Percentiles rank a stretch among this genome's conserved stretches.
phyloP scores from a whole-genome alignment of 92 coral and sea anemone genomes.

The Bergia sp. region DNA sequence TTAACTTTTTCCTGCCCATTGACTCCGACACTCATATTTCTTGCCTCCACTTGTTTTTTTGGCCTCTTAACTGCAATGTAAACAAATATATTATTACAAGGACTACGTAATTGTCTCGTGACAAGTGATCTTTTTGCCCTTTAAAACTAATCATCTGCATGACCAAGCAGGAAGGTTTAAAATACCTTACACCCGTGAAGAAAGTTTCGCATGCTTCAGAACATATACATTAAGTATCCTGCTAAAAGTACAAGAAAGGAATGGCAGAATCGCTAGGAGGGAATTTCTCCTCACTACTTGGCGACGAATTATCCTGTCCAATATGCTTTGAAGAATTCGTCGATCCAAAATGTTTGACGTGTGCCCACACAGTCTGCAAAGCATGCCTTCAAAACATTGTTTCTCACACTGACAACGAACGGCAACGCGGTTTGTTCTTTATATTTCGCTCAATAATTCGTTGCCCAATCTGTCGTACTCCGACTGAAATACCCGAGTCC shows the following conservation, averaged over 20 bases:
- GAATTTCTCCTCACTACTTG: slow-evolving; percentile 14
- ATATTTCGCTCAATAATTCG: slow-evolving; percentile 36
- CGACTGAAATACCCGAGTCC: slow-evolving; percentile 45
- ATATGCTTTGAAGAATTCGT: slow-evolving; percentile 62
- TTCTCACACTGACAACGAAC: neutral
- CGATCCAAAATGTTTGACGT: slow-evolving; percentile 57
- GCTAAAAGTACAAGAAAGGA: neutral
- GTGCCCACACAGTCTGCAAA: slow-evolving; percentile 57
- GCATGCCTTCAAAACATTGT: slow-evolving; percentile 52
- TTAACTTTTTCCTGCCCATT: too few relatives aligned
- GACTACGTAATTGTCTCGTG: neutral
- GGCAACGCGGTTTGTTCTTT: neutral
- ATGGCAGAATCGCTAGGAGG: slow-evolving; percentile 18
- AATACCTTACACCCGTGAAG: too few relatives aligned
- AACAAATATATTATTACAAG: too few relatives aligned
- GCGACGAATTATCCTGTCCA: slow-evolving; percentile 65
- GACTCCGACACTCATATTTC: too few relatives aligned
- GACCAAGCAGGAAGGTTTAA: neutral
- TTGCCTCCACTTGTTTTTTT: too few relatives aligned
- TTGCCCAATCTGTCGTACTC: slow-evolving; percentile 64
- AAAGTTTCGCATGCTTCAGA: neutral
- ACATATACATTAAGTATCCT: neutral
- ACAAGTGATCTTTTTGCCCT: neutral
- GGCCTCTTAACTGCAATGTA: too few relatives aligned
- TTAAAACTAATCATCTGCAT: neutral